Evolutionary conservation across 2,113 vertebrate genomes (phyloP).

Genomic region (Phylloscopus trochilus): DNA sequence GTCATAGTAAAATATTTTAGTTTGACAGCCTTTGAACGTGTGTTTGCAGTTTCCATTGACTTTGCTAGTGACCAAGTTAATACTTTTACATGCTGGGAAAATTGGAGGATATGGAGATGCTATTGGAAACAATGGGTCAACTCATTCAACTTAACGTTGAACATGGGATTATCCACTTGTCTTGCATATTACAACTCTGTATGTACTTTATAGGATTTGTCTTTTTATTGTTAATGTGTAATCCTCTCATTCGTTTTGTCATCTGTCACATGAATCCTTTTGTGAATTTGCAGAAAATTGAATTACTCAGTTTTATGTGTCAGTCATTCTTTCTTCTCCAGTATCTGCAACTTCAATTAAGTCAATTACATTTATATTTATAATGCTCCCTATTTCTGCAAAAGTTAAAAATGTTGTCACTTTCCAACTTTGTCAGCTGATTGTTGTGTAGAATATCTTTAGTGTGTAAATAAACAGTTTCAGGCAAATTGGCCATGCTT

Average conservation of each 20-base stretch:
- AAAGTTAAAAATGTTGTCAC: not conserved
- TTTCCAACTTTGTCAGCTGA: not conserved
- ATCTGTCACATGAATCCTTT: conserved; percentile 24
- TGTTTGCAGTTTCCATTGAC: not conserved
- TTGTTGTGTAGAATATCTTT: not conserved
- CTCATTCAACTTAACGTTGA: not conserved
- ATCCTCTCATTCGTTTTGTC: conserved; percentile 29
- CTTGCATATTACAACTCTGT: not conserved
- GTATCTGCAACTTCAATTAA: not conserved
- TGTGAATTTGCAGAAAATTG: conserved; percentile 14
- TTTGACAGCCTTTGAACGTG: not conserved
- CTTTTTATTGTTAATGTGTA: not conserved
- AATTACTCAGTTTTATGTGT: not conserved
- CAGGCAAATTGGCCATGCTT: not conserved
- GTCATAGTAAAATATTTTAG: not conserved
- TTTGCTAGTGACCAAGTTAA: not conserved
- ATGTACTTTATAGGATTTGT: conserved; percentile 27
- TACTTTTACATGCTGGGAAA: not conserved
- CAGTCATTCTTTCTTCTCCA: not conserved
- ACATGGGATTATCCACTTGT: conserved; percentile 16
- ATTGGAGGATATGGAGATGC: not conserved
- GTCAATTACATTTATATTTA: not conserved
- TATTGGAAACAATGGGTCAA: not conserved
- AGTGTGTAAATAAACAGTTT: not conserved
- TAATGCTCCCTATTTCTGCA: not conserved